Conservation (phyloP, 2,113 vertebrate genomes). For the Pygoscelis adeliae region DNA sequence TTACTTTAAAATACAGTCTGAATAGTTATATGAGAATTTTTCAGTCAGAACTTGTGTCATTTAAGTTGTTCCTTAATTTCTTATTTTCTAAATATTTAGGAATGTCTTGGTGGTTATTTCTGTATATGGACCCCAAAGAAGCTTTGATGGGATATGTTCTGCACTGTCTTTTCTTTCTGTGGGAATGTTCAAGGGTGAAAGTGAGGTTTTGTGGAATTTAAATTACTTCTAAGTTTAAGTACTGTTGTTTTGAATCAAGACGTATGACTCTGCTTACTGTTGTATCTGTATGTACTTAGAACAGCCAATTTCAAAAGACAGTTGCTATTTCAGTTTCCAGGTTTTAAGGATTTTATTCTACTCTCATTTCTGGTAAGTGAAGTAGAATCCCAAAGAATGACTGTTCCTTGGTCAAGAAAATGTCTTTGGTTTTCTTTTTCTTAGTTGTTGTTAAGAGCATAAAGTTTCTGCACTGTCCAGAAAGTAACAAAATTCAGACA, state of each 20-base stretch:
- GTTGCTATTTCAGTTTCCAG: neutral
- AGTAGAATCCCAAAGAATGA: neutral
- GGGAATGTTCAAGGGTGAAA: neutral
- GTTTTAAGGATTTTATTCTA: slow-evolving; percentile 33
- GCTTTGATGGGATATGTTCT: neutral
- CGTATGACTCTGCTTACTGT: neutral
- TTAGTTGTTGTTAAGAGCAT: neutral
- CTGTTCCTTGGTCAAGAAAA: neutral
- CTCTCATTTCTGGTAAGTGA: neutral
- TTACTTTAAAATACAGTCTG: neutral
- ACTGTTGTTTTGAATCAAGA: neutral
- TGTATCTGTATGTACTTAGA: neutral
- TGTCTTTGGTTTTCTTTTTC: neutral
- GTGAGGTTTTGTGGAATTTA: neutral
- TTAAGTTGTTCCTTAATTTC: neutral
- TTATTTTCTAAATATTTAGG: neutral
- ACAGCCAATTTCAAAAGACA: neutral
- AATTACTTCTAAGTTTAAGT: neutral
- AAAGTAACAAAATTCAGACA: neutral
- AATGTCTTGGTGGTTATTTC: neutral
- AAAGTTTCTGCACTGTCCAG: neutral
- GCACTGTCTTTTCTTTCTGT: neutral
- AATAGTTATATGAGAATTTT: neutral
- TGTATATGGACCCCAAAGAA: neutral
- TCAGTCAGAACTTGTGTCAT: neutral